phyloP scores from a whole-genome alignment of 1,140 invertebrate genomes.

The Drosophila trapezifrons region DNA sequence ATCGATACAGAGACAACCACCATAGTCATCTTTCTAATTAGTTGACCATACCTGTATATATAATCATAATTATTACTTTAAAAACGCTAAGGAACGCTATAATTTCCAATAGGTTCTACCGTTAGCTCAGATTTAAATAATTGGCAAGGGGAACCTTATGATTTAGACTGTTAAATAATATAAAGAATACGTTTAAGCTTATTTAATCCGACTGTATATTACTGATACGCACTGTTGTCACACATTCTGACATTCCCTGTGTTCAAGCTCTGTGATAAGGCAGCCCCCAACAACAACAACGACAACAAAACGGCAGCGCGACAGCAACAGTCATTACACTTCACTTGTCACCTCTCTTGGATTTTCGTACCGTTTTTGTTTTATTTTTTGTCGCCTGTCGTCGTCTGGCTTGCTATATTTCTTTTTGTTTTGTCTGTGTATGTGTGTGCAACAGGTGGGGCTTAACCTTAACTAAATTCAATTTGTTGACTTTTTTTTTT shows the following conservation, averaged over 20 bases:
- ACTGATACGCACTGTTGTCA: conserved; percentile 29
- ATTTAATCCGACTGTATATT: conserved; percentile 5
- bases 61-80: too few species aligned
- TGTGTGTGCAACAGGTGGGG: conserved; percentile 59
- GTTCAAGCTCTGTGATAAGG: conserved; percentile 49
- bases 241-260: conserved; percentile 10
- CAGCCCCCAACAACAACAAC: neutral
- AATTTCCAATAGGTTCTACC: too few species aligned
- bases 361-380: conserved; percentile 27
- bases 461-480: conserved; percentile 24
- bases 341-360: conserved; percentile 47
- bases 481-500: conserved; percentile 20
- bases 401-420: conserved; percentile 15
- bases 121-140: too few species aligned
- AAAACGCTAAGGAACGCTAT: too few species aligned
- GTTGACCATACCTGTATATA: too few species aligned
- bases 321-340: conserved; percentile 49
- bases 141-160: too few species aligned
- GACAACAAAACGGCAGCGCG: neutral
- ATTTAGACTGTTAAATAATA: neutral
- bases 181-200: neutral
- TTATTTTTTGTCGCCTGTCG: conserved; percentile 14
- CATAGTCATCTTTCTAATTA: too few species aligned
- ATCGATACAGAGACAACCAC: too few species aligned
- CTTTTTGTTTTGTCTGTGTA: conserved; percentile 1